These are phyloP conservation scores for Drosophila tristis DNA, from an alignment of 1,140 invertebrate genomes.

Conservation along the genomic window DNA sequence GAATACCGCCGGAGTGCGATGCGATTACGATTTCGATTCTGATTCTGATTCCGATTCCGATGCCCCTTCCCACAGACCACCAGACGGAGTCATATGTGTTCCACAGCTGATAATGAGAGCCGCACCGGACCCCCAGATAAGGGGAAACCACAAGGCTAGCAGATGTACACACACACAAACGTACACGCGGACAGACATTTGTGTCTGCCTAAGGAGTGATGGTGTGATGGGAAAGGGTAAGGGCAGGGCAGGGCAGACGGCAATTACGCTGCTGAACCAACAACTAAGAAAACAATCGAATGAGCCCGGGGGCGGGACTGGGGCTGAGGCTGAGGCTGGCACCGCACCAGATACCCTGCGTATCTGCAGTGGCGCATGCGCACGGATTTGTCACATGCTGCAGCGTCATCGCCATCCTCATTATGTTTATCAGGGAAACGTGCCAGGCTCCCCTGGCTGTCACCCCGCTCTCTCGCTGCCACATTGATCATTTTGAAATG, in stretches of 20 bases:
- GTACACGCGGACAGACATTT: no score
- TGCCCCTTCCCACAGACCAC: background rate
- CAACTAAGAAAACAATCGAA: background rate
- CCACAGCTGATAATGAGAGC: no score
- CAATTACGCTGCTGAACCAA: background rate
- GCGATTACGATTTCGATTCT: background rate
- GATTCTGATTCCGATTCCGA: background rate
- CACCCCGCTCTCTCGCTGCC: background rate
- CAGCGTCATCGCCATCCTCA: slow-evolving; percentile 1
- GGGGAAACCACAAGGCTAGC: background rate
- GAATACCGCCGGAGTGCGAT: slow-evolving; percentile 39
- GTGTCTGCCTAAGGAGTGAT: no score
- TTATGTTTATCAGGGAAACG: slow-evolving; percentile 31
- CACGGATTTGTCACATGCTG: slow-evolving; percentile 23
- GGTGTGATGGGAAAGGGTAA: background rate
- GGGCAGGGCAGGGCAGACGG: no score
- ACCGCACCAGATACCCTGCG: slow-evolving; percentile 18
- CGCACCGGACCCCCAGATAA: slow-evolving; percentile 9
- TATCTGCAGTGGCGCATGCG: slow-evolving; percentile 27
- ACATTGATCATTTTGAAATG: slow-evolving; percentile 39
- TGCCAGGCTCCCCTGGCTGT: background rate
- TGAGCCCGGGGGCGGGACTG: slow-evolving; percentile 2
- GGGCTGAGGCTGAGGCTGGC: slow-evolving; percentile 13
- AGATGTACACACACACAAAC: no score
- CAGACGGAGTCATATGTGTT: slow-evolving; percentile 7